Percentiles rank a stretch among this genome's conserved stretches.
phyloP scores from a whole-genome alignment of 2,113 vertebrate genomes.

The Eurystomus gularis region DNA sequence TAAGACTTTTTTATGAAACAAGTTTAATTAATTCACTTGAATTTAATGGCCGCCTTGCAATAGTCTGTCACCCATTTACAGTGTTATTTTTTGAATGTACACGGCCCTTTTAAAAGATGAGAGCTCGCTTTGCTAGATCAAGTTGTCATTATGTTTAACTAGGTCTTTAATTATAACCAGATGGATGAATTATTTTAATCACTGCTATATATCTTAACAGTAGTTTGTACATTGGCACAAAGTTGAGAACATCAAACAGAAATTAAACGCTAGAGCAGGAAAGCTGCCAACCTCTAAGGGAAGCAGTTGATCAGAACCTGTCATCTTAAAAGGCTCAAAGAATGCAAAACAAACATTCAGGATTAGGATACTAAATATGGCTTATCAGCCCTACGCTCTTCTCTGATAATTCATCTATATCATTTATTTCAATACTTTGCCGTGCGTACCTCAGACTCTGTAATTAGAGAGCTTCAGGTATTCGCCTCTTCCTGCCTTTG shows the following conservation, averaged over 20 bases:
- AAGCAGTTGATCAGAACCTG: constrained; percentile 84
- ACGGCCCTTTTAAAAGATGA: constrained; percentile 68
- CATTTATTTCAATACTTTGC: constrained; percentile 77
- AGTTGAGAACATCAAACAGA: constrained; percentile 82
- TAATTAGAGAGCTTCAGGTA: constrained; percentile 80
- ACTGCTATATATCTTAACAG: constrained; percentile 80
- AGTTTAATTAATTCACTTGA: constrained; percentile 60
- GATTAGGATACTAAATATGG: constrained; percentile 78
- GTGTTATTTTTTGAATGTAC: constrained; percentile 45
- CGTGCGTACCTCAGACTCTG: constrained; percentile 70
- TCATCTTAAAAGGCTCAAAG: constrained; percentile 82
- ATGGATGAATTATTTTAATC: constrained; percentile 86
- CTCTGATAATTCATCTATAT: constrained; percentile 78
- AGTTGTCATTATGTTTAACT: constrained; percentile 79
- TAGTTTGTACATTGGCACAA: constrained; percentile 81
- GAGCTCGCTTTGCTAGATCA: constrained; percentile 73
- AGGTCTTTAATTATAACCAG: constrained; percentile 83
- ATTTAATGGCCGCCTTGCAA: constrained; percentile 58
- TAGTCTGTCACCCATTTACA: constrained; percentile 59
- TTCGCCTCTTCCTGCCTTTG: constrained; percentile 78
- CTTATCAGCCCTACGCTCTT: constrained; percentile 68
- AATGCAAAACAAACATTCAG: constrained; percentile 81
- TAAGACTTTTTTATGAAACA: constrained; percentile 61
- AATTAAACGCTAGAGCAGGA: constrained; percentile 77
- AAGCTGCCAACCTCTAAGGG: constrained; percentile 79